These are phyloP conservation scores for Picathartes gymnocephalus DNA, from an alignment of 2,113 vertebrate species.

Conservation along the genomic window DNA sequence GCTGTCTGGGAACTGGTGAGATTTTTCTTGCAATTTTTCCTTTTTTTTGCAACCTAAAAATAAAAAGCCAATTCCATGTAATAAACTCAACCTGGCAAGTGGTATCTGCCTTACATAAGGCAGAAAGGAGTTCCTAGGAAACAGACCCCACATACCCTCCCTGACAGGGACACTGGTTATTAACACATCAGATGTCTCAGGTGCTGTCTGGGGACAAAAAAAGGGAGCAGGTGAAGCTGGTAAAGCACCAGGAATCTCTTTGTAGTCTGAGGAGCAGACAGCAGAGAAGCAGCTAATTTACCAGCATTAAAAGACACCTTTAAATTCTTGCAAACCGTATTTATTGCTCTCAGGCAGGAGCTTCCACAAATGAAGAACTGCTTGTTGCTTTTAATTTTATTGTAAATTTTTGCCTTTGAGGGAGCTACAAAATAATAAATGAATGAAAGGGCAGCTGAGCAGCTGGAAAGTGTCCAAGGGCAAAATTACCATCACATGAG, in stretches of 20 bases:
- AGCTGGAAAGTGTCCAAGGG: background rate
- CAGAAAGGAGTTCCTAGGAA: background rate
- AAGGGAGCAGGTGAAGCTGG: slow-evolving; percentile 6
- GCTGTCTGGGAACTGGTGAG: slow-evolving; percentile 1
- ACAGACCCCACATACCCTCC: background rate
- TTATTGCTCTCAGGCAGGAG: background rate
- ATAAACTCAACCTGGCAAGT: background rate
- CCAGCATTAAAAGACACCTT: background rate
- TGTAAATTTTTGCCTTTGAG: background rate
- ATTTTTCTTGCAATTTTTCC: background rate
- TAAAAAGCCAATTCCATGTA: background rate
- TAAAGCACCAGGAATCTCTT: background rate
- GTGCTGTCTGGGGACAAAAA: background rate
- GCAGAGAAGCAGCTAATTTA: background rate
- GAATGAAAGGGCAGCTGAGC: background rate
- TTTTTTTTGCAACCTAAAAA: background rate
- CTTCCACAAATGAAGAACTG: background rate
- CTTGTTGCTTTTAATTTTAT: background rate
- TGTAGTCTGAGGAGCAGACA: slow-evolving; percentile 13
- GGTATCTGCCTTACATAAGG: background rate
- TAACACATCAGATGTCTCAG: background rate
- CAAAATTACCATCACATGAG: background rate
- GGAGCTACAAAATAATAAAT: background rate
- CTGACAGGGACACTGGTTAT: background rate
- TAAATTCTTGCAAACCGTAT: background rate